Conservation (phyloP, 2,797 vertebrate species). For the Xenopus petersii region DNA sequence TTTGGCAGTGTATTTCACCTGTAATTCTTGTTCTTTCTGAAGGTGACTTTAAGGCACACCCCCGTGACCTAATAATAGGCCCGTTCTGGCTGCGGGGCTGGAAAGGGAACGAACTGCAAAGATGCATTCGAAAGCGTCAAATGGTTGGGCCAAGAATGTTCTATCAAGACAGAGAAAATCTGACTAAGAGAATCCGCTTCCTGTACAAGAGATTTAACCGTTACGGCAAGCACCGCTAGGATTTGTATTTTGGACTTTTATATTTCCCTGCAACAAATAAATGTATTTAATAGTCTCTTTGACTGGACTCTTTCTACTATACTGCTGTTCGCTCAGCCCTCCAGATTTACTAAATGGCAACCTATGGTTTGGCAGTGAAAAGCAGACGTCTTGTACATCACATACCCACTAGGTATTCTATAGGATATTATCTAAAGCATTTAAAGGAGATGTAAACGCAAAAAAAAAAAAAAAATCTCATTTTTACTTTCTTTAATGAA, state of each 20-base stretch:
- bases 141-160: constrained; percentile 90
- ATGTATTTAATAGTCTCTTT: not conserved
- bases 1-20: not conserved
- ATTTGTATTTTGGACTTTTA: not conserved
- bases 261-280: not conserved
- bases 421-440: too few species aligned
- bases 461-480: too few species aligned
- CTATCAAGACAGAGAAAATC: constrained; percentile 73
- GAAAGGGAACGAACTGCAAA: constrained; percentile 84
- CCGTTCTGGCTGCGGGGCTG: constrained; percentile 86
- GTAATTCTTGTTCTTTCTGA: constrained; percentile 7
- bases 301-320: not conserved
- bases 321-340: too few species aligned
- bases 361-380: too few species aligned
- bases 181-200: constrained; percentile 84
- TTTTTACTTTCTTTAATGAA: too few species aligned
- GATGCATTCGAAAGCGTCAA: constrained; percentile 80
- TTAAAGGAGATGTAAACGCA: too few species aligned
- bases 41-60: constrained; percentile 89
- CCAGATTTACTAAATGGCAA: too few species aligned
- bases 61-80: constrained; percentile 77
- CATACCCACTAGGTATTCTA: too few species aligned
- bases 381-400: too few species aligned
- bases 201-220: constrained; percentile 88
- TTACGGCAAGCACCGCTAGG: constrained; percentile 81